Percentiles rank a stretch among this genome's conserved stretches.
These are phyloP conservation scores for Diogma glabrata DNA, from an alignment of 2,888 invertebrate species.

Conservation along the genomic window DNA sequence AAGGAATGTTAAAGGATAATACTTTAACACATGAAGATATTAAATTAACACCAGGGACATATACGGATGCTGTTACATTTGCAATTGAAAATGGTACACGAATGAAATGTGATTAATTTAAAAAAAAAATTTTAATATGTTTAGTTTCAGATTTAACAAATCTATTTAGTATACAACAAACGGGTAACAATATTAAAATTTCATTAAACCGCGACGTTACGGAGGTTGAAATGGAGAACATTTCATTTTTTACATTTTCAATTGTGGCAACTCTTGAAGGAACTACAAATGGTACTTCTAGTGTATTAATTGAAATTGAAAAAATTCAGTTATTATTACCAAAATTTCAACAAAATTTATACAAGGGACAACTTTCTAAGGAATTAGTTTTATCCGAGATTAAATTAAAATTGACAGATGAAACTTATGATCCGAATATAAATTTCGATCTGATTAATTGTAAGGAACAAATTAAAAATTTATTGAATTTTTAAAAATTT, in stretches of 20 bases:
- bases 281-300: neutral
- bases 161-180: too few species aligned
- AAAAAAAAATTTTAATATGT: conserved; percentile 8
- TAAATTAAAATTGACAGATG: neutral
- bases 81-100: conserved; percentile 13
- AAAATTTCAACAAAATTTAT: neutral
- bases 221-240: too few species aligned
- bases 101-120: conserved; percentile 17
- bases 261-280: neutral
- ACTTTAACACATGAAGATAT: neutral
- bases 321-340: neutral
- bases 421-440: too few species aligned
- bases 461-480: too few species aligned
- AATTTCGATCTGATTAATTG: too few species aligned
- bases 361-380: neutral
- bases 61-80: conserved; percentile 19
- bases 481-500: too few species aligned
- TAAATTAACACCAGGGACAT: conserved; percentile 14
- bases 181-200: too few species aligned
- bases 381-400: neutral
- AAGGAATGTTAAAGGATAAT: neutral
- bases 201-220: too few species aligned
- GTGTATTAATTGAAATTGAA: neutral
- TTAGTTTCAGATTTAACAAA: too few species aligned
- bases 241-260: too few species aligned